Conservation (phyloP, 2,888 invertebrate species). For the Caenorhabditis sp. region DNA sequence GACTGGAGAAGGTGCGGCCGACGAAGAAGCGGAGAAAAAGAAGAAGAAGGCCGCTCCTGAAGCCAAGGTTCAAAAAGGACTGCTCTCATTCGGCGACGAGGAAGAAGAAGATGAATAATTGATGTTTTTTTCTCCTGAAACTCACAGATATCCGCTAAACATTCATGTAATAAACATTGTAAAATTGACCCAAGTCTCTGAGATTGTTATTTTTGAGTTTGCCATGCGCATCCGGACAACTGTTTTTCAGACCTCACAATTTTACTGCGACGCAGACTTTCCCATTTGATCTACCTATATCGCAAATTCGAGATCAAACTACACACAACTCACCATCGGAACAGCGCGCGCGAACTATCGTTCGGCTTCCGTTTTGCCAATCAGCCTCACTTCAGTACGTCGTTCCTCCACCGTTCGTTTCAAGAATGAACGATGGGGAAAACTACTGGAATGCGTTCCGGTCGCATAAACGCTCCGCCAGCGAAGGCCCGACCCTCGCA, state of each 20-base stretch:
- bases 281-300: conserved; percentile 15
- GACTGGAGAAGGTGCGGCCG: conserved; percentile 35
- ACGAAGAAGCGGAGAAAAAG: conserved; percentile 52
- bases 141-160: too few species aligned
- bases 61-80: conserved; percentile 49
- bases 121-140: too few species aligned
- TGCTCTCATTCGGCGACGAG: conserved; percentile 72
- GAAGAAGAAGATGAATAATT: conserved; percentile 65
- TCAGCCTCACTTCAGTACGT: too few species aligned
- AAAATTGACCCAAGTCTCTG: too few species aligned
- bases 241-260: too few species aligned
- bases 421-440: conserved; percentile 60
- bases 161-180: too few species aligned
- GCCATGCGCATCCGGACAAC: background rate
- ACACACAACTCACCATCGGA: conserved; percentile 13
- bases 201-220: too few species aligned
- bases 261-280: background rate
- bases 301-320: background rate
- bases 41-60: conserved; percentile 33
- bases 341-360: conserved; percentile 6
- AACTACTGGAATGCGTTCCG: conserved; percentile 69
- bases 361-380: background rate
- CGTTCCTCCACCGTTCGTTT: conserved; percentile 14
- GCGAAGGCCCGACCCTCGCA: conserved; percentile 61
- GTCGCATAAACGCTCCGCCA: conserved; percentile 65